These are phyloP conservation scores for Pterostichus madidus DNA, from an alignment of 2,888 invertebrate genomes.

Conservation along the genomic window DNA sequence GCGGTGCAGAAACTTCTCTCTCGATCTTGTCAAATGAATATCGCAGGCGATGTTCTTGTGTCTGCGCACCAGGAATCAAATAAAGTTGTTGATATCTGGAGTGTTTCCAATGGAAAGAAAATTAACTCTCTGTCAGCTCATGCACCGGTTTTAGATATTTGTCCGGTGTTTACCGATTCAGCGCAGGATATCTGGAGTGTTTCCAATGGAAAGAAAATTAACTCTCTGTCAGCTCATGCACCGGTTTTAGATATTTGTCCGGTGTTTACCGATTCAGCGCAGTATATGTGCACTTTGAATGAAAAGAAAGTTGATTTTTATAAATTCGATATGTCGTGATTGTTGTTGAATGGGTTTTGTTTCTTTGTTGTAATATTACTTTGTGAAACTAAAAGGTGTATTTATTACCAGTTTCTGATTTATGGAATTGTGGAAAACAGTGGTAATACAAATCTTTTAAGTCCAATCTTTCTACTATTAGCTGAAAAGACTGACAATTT, in stretches of 20 bases:
- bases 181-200: slow-evolving; percentile 81
- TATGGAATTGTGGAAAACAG: too few relatives aligned
- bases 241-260: slow-evolving; percentile 85
- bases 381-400: not conserved
- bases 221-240: slow-evolving; percentile 82
- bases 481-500: too few relatives aligned
- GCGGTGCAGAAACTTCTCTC: slow-evolving; percentile 84
- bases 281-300: slow-evolving; percentile 83
- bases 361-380: not conserved
- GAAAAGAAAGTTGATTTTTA: slow-evolving; percentile 84
- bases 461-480: too few relatives aligned
- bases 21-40: slow-evolving; percentile 80
- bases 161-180: slow-evolving; percentile 80
- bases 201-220: slow-evolving; percentile 78
- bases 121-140: slow-evolving; percentile 81
- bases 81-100: slow-evolving; percentile 84
- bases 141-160: slow-evolving; percentile 85
- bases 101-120: slow-evolving; percentile 79
- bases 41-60: slow-evolving; percentile 82
- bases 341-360: slow-evolving; percentile 4
- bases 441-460: too few relatives aligned
- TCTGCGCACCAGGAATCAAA: slow-evolving; percentile 88
- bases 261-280: slow-evolving; percentile 79
- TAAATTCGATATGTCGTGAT: slow-evolving; percentile 74
- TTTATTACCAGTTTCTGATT: not conserved